phyloP scores from a whole-genome alignment of 2,113 vertebrate genomes.

The Brienomyrus brachyistius region DNA sequence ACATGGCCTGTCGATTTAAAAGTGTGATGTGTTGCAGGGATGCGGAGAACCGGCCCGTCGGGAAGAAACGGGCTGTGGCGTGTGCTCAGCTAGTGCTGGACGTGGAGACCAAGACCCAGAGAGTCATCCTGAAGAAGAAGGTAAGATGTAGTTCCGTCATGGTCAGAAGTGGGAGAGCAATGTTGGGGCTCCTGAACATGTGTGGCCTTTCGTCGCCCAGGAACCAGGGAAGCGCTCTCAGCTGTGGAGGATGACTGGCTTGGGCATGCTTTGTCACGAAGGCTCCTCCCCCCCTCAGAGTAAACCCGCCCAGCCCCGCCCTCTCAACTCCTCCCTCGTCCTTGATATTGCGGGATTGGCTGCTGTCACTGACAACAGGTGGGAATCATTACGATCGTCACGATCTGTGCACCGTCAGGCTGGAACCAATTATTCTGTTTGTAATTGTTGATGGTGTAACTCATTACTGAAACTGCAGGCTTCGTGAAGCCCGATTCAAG shows the following conservation, averaged over 20 bases:
- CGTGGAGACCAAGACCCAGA: constrained; percentile 85
- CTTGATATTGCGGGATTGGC: constrained; percentile 90
- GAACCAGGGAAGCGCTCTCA: constrained; percentile 96
- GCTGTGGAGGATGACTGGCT: constrained; percentile 84
- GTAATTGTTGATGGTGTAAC: background rate
- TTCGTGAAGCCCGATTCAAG: background rate
- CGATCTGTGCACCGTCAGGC: background rate
- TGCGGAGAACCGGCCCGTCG: constrained; percentile 61
- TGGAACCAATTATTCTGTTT: background rate
- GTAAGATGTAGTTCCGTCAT: constrained; percentile 44
- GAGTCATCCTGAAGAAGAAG: constrained; percentile 95
- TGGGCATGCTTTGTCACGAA: constrained; percentile 88
- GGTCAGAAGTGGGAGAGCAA: background rate
- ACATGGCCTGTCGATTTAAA: background rate
- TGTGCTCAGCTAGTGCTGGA: constrained; percentile 85
- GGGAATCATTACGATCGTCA: background rate
- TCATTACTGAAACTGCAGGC: background rate
- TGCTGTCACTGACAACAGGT: constrained; percentile 94
- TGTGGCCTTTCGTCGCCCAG: constrained; percentile 45
- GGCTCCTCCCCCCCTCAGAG: constrained; percentile 90
- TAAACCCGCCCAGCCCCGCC: constrained; percentile 67
- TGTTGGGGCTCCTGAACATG: background rate
- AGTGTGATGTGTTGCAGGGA: constrained; percentile 45
- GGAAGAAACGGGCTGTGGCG: constrained; percentile 64
- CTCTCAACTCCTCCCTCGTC: constrained; percentile 74